These are phyloP conservation scores for Coturnix japonica DNA, from an alignment of 2,113 vertebrate species.

Conservation along the genomic window DNA sequence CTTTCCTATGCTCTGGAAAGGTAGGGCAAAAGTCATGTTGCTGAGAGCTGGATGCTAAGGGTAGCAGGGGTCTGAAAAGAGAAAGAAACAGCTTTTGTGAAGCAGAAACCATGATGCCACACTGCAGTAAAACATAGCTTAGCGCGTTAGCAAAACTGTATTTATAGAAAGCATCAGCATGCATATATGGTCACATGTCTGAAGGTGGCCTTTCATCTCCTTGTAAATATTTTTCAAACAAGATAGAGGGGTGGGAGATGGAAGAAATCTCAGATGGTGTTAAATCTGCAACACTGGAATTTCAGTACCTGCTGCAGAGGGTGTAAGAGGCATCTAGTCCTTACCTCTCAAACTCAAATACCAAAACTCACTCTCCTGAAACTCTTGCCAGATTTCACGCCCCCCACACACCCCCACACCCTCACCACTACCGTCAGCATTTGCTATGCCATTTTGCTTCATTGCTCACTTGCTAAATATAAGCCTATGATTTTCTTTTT, in stretches of 20 bases:
- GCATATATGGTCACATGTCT: slow-evolving; percentile 27
- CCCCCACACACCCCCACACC: slow-evolving; percentile 39
- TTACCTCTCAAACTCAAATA: slow-evolving; percentile 34
- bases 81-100: slow-evolving; percentile 38
- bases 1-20: not conserved
- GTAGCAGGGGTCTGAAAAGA: slow-evolving; percentile 31
- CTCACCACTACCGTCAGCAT: slow-evolving; percentile 40
- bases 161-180: slow-evolving; percentile 46
- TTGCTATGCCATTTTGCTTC: slow-evolving; percentile 56
- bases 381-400: slow-evolving; percentile 49
- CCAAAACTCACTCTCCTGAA: not conserved
- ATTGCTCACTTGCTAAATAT: slow-evolving; percentile 66
- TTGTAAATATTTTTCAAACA: slow-evolving; percentile 63
- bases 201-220: slow-evolving; percentile 51
- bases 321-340: not conserved
- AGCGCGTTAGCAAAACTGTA: slow-evolving; percentile 12
- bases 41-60: slow-evolving; percentile 15
- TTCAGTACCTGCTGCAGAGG: slow-evolving; percentile 30
- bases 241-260: slow-evolving; percentile 44
- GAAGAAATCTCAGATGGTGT: slow-evolving; percentile 1
- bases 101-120: slow-evolving; percentile 31
- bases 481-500: slow-evolving; percentile 35
- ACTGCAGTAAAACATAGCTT: slow-evolving; percentile 12
- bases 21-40: slow-evolving; percentile 17
- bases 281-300: not conserved